Conservation (phyloP, 1,140 invertebrate species). For the Meloidogyne chitwoodi region DNA sequence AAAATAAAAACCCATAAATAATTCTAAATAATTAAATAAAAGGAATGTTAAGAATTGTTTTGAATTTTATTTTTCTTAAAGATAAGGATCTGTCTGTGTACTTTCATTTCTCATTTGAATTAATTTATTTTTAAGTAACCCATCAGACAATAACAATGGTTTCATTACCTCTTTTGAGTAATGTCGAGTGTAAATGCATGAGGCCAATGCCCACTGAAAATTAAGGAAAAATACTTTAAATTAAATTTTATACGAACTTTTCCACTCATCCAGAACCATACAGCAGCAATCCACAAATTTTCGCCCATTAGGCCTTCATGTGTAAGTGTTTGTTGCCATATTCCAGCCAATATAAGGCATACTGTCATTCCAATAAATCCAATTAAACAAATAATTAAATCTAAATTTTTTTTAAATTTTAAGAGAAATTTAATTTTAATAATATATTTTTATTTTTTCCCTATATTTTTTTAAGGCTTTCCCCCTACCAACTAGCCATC, state of each 20-base stretch:
- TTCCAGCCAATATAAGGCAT: conserved; percentile 36
- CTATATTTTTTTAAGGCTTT: background rate
- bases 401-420: conserved; percentile 21
- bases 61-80: background rate
- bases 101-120: background rate
- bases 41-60: background rate
- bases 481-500: conserved; percentile 40
- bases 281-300: conserved; percentile 45
- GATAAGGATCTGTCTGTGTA: conserved; percentile 5
- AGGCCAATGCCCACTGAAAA: conserved; percentile 47
- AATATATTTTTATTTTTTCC: background rate
- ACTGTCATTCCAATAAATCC: conserved; percentile 40
- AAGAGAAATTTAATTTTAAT: background rate
- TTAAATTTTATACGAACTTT: background rate
- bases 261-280: conserved; percentile 51
- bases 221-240: background rate
- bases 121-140: background rate
- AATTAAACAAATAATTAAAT: conserved; percentile 40
- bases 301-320: conserved; percentile 30
- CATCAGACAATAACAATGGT: conserved; percentile 19
- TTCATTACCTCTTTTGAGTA: conserved; percentile 44
- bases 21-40: background rate
- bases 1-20: background rate
- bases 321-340: conserved; percentile 29
- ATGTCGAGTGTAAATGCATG: conserved; percentile 37